Percentiles rank a stretch among this genome's conserved stretches.
Conservation (phyloP, 2,888 invertebrate genomes). For the Epistrophe eligans region DNA sequence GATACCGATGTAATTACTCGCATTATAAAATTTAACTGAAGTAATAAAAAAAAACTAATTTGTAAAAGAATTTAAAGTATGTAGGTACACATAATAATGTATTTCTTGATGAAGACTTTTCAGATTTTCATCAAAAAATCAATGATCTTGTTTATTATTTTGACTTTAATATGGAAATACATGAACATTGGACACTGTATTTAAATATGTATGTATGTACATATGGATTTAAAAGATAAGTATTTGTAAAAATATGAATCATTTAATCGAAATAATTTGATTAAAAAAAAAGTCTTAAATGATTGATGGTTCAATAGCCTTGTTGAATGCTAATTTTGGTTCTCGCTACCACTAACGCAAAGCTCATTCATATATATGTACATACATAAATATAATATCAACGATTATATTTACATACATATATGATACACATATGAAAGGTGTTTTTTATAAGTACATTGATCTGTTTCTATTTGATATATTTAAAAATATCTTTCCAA, state of each 20-base stretch:
- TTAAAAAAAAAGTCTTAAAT: neutral
- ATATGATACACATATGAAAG: too few relatives aligned
- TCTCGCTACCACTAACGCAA: neutral
- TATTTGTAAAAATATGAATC: neutral
- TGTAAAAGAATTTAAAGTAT: neutral
- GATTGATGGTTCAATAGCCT: conserved; percentile 8
- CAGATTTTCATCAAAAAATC: neutral
- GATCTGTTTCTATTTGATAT: neutral
- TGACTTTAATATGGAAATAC: neutral
- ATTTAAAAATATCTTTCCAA: neutral
- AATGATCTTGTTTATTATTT: conserved; percentile 13
- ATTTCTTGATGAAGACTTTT: neutral
- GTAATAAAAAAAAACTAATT: neutral
- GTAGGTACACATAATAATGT: too few relatives aligned
- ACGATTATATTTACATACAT: too few relatives aligned
- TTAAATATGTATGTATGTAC: neutral
- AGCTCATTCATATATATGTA: neutral
- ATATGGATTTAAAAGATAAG: neutral
- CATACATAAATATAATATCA: too few relatives aligned
- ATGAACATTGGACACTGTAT: neutral
- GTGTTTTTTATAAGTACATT: neutral
- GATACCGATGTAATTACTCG: neutral
- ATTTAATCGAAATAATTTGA: conserved; percentile 7
- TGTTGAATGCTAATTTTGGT: neutral
- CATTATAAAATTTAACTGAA: neutral